Evolutionary conservation across 2,797 vertebrate genomes (phyloP), one percentile per base, ranked within the genome.

Genomic region (Pseudomugil tenellus): DNA sequence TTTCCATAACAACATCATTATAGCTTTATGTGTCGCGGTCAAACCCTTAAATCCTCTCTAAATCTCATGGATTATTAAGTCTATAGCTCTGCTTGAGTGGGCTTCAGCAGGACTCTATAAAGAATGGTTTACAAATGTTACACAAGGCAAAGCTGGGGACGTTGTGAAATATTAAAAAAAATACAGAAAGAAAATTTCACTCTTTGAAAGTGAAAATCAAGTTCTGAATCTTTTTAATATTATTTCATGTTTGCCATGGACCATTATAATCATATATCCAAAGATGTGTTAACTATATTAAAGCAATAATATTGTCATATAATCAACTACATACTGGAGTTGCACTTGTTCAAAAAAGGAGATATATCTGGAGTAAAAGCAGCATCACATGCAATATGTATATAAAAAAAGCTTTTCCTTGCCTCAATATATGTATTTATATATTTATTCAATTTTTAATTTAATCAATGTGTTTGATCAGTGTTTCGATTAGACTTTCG

Each of bases 91-190:
- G 71, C 64, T 75, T 11, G 0, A 46, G 28, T 55, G 31, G 32
- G 63, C 49, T 63, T 52, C 46, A 74, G 59, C 26, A 58, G 7
- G 55, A 70, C 74, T 80, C 70, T 28, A 60, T 64, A 58, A 63
- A 1, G n/a, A 64, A 85, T 70, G 63, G 77, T 79, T 82, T 80
- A 80, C 49, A 53, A 2, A 63, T 43, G 28, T 66, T 72, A 69
- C 64, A 58, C 61, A 54, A 35, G 12, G 49, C 51, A 14, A 48
- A 28, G 41, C 53, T 59, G 48, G 39, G 23, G 53, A 65, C 56
- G 56, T 59, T 5, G 63, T 49, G 58, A 74, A 17, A 53, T 31
- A 1, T 10, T 57, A 32, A 21, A 25, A 39, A 41, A 72, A 52
- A 72, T 25, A 32, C 2, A 64, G 2, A 63, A 46, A 67, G 32